phyloP scores from a whole-genome alignment of 1,140 invertebrate genomes.

The Orchesella cincta region DNA sequence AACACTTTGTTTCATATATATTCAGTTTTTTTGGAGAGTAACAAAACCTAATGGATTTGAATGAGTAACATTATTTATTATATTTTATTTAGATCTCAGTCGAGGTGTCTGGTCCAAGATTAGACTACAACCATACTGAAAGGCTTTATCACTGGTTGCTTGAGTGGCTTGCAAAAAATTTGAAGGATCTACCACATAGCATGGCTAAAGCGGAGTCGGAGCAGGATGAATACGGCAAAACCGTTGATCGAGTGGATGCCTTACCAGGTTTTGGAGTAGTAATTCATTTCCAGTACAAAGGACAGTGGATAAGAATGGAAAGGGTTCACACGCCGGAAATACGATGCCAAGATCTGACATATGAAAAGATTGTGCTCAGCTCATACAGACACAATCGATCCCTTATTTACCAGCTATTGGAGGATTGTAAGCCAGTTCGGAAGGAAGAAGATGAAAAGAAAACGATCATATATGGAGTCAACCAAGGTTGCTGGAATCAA shows the following conservation, averaged over 20 bases:
- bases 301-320: slow-evolving; percentile 2
- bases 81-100: slow-evolving; percentile 5
- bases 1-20: background rate
- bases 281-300: background rate
- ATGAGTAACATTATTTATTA: background rate
- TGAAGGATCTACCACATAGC: background rate
- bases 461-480: slow-evolving; percentile 27
- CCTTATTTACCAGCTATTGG: slow-evolving; percentile 1
- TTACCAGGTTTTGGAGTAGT: background rate
- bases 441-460: slow-evolving; percentile 35
- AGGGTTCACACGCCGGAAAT: background rate
- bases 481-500: slow-evolving; percentile 26
- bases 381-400: slow-evolving; percentile 17
- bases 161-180: slow-evolving; percentile 9
- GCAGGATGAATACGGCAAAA: slow-evolving; percentile 6
- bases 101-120: slow-evolving; percentile 9
- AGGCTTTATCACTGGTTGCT: slow-evolving; percentile 16
- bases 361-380: slow-evolving; percentile 29
- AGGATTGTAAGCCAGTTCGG: slow-evolving; percentile 18
- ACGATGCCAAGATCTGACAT: slow-evolving; percentile 7
- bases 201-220: slow-evolving; percentile 20
- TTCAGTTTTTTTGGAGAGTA: background rate
- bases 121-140: slow-evolving; percentile 2
- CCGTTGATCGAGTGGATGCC: background rate
- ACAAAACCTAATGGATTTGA: background rate